phyloP scores from a whole-genome alignment of 2,888 invertebrate genomes.

The Chrysolina americana region DNA sequence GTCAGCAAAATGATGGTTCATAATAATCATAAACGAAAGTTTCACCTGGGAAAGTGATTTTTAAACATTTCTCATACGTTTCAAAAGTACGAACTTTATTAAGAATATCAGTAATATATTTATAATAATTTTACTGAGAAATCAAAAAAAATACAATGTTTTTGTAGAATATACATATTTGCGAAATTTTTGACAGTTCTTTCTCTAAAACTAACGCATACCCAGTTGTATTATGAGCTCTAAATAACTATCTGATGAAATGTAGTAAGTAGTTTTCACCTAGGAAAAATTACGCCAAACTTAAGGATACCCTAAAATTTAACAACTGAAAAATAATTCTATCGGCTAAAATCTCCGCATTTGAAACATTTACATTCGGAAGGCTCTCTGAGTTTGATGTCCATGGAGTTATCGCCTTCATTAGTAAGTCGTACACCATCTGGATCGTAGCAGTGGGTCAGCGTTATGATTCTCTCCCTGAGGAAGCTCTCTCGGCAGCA shows the following conservation, averaged over 20 bases:
- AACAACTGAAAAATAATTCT: slow-evolving; percentile 57
- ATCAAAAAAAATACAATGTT: no score
- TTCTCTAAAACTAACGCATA: no score
- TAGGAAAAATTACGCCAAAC: not conserved
- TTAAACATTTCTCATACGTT: no score
- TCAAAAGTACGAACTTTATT: no score
- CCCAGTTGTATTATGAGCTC: no score
- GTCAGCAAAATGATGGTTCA: not conserved
- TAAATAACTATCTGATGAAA: no score
- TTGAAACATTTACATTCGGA: slow-evolving; percentile 92
- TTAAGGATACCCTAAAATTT: not conserved
- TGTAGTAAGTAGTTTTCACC: no score
- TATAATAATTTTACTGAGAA: no score
- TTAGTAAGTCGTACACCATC: slow-evolving; percentile 85
- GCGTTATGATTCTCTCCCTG: slow-evolving; percentile 83
- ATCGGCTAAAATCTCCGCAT: slow-evolving; percentile 88
- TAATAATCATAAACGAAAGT: not conserved
- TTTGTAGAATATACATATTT: no score
- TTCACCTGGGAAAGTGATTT: not conserved
- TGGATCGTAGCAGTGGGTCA: slow-evolving; percentile 90
- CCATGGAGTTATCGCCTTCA: slow-evolving; percentile 82
- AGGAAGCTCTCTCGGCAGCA: slow-evolving; percentile 92
- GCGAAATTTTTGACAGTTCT: no score
- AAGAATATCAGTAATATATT: no score
- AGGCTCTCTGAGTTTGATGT: slow-evolving; percentile 87